Evolutionary conservation across 2,797 vertebrate species (phyloP).

Genomic region (Girardinus metallicus): DNA sequence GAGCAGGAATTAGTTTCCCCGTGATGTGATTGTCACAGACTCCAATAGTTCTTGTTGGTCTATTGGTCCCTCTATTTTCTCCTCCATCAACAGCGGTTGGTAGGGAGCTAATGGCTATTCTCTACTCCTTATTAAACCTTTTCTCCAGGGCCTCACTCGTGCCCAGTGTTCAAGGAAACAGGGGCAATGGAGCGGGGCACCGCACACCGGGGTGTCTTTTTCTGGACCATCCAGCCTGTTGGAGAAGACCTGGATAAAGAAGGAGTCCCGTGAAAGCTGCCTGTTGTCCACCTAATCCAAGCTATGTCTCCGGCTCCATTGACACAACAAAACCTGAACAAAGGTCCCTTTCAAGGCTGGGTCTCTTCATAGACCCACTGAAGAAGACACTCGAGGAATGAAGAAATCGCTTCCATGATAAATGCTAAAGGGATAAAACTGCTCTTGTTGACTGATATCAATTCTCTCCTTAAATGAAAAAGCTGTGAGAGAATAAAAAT

Average conservation of each 20-base stretch:
- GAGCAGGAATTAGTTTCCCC: constrained; percentile 58
- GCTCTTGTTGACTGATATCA: constrained; percentile 41
- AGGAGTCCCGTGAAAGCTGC: constrained; percentile 71
- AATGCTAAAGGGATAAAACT: constrained; percentile 49
- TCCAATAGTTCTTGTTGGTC: constrained; percentile 61
- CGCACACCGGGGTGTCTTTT: constrained; percentile 73
- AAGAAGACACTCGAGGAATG: constrained; percentile 65
- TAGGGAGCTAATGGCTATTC: constrained; percentile 76
- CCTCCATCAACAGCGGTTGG: constrained; percentile 70
- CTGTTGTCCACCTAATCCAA: constrained; percentile 78
- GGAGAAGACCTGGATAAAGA: constrained; percentile 76
- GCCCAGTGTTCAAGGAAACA: constrained; percentile 69
- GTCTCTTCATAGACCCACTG: constrained; percentile 70
- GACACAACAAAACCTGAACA: constrained; percentile 72
- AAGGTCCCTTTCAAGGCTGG: constrained; percentile 74
- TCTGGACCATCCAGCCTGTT: constrained; percentile 69
- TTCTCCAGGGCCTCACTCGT: constrained; percentile 69
- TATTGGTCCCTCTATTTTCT: constrained; percentile 63
- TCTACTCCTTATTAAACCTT: constrained; percentile 76
- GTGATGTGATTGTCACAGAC: constrained; percentile 63
- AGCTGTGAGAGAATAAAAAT: constrained; percentile 20
- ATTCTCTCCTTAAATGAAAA: constrained; percentile 28
- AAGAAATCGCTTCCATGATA: constrained; percentile 60
- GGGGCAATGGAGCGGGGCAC: constrained; percentile 67
- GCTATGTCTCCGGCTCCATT: constrained; percentile 68